Evolutionary conservation across 2,113 vertebrate genomes (phyloP), one percentile per base, ranked within the genome.

Genomic region (Caretta caretta): DNA sequence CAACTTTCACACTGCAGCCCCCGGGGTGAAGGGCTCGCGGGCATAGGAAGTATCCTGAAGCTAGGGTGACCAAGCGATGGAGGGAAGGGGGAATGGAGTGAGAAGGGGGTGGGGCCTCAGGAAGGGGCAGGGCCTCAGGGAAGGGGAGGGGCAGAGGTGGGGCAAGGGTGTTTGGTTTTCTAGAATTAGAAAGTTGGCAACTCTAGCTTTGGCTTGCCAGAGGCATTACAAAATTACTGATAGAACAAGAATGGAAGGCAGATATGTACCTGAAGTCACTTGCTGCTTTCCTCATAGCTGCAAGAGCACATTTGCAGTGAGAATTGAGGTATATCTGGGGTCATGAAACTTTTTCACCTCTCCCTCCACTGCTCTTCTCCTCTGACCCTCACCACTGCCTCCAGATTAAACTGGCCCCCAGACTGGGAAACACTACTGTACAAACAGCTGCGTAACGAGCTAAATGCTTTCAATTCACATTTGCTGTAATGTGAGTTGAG

Each of bases 161-260:
- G 53, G 53, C 19, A 54, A 54, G 53, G 53, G 53, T 54, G 53
- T 54, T 54, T 54, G 53, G 53, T 54, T 54, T 54, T 54, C 53
- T 54, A 8, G 19, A 22, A 54, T 54, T 54, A 54, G 53, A 54
- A 54, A 54, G 53, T 54, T 22, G 53, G 53, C 53, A 54, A 54
- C 8, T 19, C 53, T 22, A 54, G 53, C 8, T 93, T 42, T 76
- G 56, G 82, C 76, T 89, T 90, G 51, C 6, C 48, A 93, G 87
- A 76, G 80, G 56, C 46, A 94, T 78, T 57, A 91, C 12, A 83
- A 72, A 89, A 76, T 93, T 96, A 87, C 78, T 86, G 87, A 92
- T 72, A 92, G 94, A 90, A 13, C 49, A 80, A 91, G 22, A 38
- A 10, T 72, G 69, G 38, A n/a, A 86, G 86, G n/a, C 12, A 89